phyloP scores from a whole-genome alignment of 2,113 vertebrate genomes.

The Rallus limicola region DNA sequence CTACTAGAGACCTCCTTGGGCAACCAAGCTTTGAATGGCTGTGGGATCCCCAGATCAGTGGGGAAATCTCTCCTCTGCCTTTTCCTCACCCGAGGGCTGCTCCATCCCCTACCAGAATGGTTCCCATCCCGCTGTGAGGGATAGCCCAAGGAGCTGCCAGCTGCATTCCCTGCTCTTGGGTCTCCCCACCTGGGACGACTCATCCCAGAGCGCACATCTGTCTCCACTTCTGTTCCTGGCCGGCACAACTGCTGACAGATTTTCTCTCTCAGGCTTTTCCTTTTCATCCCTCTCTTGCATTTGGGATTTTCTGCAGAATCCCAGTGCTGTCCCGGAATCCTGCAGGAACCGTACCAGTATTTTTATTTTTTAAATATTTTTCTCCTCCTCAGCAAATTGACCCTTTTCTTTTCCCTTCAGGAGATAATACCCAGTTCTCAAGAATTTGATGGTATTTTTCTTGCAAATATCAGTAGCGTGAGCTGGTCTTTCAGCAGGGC shows the following conservation, averaged over 20 bases:
- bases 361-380: too few relatives aligned
- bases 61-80: not conserved
- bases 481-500: not conserved
- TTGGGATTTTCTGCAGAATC: not conserved
- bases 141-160: not conserved
- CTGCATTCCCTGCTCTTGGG: not conserved
- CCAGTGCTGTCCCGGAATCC: not conserved
- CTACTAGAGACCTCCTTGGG: not conserved
- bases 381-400: not conserved
- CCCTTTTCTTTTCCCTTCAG: too few relatives aligned
- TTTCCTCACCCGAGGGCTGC: accelerated
- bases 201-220: accelerated
- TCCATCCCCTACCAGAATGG: accelerated
- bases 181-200: accelerated
- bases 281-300: not conserved
- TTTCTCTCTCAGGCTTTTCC: not conserved
- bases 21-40: not conserved
- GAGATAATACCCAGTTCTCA: not conserved
- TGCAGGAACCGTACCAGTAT: not conserved
- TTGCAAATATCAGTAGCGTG: not conserved
- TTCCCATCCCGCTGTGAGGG: not conserved
- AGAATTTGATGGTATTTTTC: accelerated
- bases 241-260: accelerated
- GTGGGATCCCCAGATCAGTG: not conserved
- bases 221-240: not conserved